phyloP scores from a whole-genome alignment of 53 echinoderm and acorn worm species.

The Holothuria scabra region DNA sequence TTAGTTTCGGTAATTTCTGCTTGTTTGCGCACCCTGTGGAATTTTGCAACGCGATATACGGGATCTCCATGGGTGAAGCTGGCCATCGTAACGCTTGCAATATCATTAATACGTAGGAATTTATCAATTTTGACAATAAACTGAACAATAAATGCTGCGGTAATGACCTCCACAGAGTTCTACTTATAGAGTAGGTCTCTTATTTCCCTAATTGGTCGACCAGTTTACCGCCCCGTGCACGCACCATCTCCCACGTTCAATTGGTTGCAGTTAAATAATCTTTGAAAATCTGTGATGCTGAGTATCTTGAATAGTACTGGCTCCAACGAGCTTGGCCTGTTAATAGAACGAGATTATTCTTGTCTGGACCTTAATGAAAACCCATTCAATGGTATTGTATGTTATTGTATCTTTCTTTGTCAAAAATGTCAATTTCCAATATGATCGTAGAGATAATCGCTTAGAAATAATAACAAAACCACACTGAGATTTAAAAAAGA shows the following conservation, averaged over 20 bases:
- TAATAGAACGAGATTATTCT: constrained; percentile 4
- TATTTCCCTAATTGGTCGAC: constrained; percentile 31
- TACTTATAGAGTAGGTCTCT: background rate
- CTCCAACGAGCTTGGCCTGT: constrained; percentile 22
- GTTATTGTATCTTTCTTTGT: background rate
- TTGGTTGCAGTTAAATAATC: too few species aligned
- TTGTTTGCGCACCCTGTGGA: constrained; percentile 32
- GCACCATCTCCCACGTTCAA: background rate
- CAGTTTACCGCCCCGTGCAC: constrained; percentile 8
- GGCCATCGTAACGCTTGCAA: constrained; percentile 13
- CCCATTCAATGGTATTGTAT: background rate
- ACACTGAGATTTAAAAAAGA: too few species aligned
- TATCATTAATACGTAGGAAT: constrained; percentile 13
- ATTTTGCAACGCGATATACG: constrained; percentile 9
- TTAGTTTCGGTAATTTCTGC: background rate
- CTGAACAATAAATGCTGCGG: background rate
- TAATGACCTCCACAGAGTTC: constrained; percentile 28
- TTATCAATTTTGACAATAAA: constrained; percentile 38
- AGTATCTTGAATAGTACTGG: background rate
- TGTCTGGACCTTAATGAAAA: constrained; percentile 30
- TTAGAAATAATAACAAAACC: too few species aligned
- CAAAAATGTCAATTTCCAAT: too few species aligned
- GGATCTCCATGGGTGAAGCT: constrained; percentile 15
- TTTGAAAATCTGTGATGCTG: background rate
- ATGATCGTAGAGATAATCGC: too few species aligned